Percentiles rank a stretch among this genome's conserved stretches.
Evolutionary conservation across 2,113 vertebrate genomes (phyloP).

Genomic region (Gopherus evgoodei): DNA sequence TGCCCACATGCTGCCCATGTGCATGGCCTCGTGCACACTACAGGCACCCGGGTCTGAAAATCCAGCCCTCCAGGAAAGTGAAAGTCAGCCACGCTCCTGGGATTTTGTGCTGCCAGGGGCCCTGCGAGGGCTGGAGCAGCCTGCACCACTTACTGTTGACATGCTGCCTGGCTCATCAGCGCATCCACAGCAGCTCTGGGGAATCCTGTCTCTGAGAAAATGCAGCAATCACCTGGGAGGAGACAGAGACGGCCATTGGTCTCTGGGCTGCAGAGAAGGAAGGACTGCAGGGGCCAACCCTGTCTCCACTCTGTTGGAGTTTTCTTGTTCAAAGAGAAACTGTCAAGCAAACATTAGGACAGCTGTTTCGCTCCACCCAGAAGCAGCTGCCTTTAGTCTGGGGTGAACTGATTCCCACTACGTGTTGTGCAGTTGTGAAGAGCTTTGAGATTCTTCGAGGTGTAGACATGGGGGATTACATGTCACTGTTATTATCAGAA

Average conservation of each 20-base stretch:
- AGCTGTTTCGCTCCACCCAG: not conserved
- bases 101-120: not conserved
- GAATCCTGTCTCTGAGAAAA: not conserved
- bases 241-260: not conserved
- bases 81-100: not conserved
- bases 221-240: slow-evolving; percentile 40
- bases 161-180: slow-evolving; percentile 14
- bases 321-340: not conserved
- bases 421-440: not conserved
- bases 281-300: not conserved
- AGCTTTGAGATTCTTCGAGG: not conserved
- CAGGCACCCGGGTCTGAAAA: not conserved
- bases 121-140: not conserved
- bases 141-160: slow-evolving; percentile 34
- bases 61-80: not conserved
- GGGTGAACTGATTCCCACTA: not conserved
- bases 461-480: not conserved
- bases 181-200: not conserved
- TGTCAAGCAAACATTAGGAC: not conserved
- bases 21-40: not conserved
- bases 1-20: not conserved
- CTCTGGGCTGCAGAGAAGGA: not conserved
- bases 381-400: not conserved
- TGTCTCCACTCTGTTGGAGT: not conserved
- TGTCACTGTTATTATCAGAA: not conserved